A percentile compares a stretch with the other conserved stretches of the same genome.
Conservation (phyloP, 2,888 invertebrate genomes). For the Geophilus truncorum region DNA sequence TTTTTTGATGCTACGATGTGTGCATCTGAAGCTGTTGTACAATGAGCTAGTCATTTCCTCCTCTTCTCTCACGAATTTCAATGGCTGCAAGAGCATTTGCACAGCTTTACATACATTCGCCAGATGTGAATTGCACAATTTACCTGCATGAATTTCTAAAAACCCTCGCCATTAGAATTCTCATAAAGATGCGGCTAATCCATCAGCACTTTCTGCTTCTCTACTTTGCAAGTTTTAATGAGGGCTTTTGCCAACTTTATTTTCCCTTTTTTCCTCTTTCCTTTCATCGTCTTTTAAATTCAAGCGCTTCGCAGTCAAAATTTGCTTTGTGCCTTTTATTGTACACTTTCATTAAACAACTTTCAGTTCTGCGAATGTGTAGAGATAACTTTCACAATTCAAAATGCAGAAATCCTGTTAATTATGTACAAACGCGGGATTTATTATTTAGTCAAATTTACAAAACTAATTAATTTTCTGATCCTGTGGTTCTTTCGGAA, state of each 20-base stretch:
- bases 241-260: neutral
- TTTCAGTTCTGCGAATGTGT: neutral
- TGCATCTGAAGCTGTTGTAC: neutral
- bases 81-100: neutral
- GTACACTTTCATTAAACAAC: neutral
- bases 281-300: neutral
- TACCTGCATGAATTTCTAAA: neutral
- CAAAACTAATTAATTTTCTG: no score
- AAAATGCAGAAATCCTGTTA: no score
- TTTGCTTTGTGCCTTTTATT: neutral
- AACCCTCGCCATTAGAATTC: neutral
- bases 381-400: no score
- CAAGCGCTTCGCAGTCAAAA: no score
- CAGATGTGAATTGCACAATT: neutral
- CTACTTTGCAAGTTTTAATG: neutral
- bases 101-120: neutral
- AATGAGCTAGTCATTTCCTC: neutral
- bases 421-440: no score
- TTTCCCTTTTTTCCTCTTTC: neutral
- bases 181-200: neutral
- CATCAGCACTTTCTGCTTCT: neutral
- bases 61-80: neutral
- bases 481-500: no score
- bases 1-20: neutral
- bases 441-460: no score